phyloP scores from a whole-genome alignment of 2,797 vertebrate genomes.

The Melanotaenia trifasciata region DNA sequence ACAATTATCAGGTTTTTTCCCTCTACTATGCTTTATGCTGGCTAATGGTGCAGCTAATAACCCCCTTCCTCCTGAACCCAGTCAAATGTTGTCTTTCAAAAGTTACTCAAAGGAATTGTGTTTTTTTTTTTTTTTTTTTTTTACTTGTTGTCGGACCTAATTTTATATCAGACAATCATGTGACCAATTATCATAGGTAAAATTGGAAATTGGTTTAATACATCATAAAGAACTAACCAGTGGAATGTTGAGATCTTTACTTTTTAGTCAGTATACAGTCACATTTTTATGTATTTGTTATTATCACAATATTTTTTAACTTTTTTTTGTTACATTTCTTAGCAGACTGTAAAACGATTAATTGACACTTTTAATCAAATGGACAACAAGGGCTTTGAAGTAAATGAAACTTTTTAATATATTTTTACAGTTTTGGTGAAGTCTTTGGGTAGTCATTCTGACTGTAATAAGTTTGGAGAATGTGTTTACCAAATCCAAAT shows the following conservation, averaged over 20 bases:
- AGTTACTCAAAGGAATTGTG: slow-evolving; percentile 38
- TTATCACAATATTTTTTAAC: slow-evolving; percentile 46
- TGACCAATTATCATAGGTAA: slow-evolving; percentile 33
- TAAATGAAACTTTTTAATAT: slow-evolving; percentile 42
- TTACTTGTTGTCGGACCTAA: slow-evolving; percentile 40
- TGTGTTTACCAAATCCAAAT: slow-evolving; percentile 51
- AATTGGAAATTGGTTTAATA: slow-evolving; percentile 22
- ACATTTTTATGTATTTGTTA: slow-evolving; percentile 43
- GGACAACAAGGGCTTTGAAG: slow-evolving; percentile 64
- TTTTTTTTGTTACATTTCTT: slow-evolving; percentile 60
- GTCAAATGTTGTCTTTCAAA: slow-evolving; percentile 38
- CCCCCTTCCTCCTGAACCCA: slow-evolving; percentile 2
- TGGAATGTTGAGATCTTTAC: slow-evolving; percentile 33
- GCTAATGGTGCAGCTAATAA: slow-evolving; percentile 46
- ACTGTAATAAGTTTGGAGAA: slow-evolving; percentile 23
- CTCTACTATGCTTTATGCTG: slow-evolving; percentile 13
- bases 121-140: slow-evolving; percentile 20
- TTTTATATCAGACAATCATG: slow-evolving; percentile 61
- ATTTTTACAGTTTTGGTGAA: slow-evolving; percentile 48
- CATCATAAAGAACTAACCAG: slow-evolving; percentile 31
- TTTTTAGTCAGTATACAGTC: slow-evolving; percentile 35
- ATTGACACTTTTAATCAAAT: slow-evolving; percentile 37
- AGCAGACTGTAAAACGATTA: slow-evolving; percentile 49
- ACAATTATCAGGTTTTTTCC: not conserved
- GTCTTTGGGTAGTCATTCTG: slow-evolving; percentile 49